These are phyloP conservation scores for Salminus brasiliensis DNA, from an alignment of 2,113 vertebrate species.

Conservation along the genomic window DNA sequence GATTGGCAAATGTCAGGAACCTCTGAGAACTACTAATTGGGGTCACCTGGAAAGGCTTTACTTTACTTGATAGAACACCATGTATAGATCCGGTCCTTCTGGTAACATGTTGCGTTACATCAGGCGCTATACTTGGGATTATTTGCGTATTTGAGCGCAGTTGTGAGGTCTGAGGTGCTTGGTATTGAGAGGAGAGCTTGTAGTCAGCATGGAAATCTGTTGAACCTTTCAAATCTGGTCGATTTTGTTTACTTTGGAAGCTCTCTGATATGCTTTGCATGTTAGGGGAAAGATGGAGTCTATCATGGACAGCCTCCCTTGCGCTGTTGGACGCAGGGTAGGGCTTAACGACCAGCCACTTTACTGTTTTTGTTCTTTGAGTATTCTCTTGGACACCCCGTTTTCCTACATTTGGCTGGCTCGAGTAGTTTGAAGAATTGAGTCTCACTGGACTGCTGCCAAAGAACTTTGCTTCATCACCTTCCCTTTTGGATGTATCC, in stretches of 20 bases:
- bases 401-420: neutral
- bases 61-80: neutral
- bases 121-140: neutral
- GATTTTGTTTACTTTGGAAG: neutral
- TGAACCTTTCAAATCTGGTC: neutral
- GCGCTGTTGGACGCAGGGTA: neutral
- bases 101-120: neutral
- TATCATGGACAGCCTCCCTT: neutral
- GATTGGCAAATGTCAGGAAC: neutral
- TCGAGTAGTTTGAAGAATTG: neutral
- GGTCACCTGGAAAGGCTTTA: neutral
- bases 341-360: neutral
- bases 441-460: neutral
- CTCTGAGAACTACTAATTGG: neutral
- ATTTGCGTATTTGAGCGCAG: neutral
- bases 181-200: neutral
- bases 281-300: neutral
- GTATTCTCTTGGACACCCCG: neutral
- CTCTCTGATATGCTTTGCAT: neutral
- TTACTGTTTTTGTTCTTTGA: neutral
- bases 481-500: neutral
- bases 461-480: neutral
- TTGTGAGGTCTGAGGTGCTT: neutral
- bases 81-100: neutral
- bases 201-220: constrained; percentile 44